A percentile compares a stretch with the other conserved stretches of the same genome.
Evolutionary conservation across 2,888 invertebrate genomes (phyloP).

Genomic region (Clepsis dumicolana): DNA sequence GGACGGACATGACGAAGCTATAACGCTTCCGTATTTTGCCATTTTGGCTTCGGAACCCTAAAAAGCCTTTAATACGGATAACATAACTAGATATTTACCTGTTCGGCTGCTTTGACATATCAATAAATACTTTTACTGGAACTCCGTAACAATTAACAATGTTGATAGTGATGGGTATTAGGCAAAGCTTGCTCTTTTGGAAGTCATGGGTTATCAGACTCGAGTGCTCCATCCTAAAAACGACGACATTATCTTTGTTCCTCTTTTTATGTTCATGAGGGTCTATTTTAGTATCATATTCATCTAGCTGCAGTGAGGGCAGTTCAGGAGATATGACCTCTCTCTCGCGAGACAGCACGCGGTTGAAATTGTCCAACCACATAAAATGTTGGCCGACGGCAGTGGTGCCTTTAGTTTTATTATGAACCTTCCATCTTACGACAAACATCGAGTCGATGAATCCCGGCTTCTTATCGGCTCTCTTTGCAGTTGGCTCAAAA

Average conservation of each 20-base stretch:
- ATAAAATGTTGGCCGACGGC: constrained; percentile 90
- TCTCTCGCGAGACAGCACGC: constrained; percentile 78
- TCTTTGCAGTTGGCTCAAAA: constrained; percentile 48
- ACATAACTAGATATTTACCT: constrained; percentile 75
- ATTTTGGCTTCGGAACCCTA: too few species aligned
- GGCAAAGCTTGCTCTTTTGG: constrained; percentile 85
- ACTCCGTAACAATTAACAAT: constrained; percentile 89
- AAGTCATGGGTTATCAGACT: constrained; percentile 88
- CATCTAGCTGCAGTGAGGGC: constrained; percentile 72
- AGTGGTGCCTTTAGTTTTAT: constrained; percentile 83
- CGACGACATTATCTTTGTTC: constrained; percentile 80
- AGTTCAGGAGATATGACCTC: constrained; percentile 64
- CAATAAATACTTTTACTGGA: constrained; percentile 86
- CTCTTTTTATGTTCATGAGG: constrained; percentile 60
- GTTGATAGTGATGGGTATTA: constrained; percentile 89
- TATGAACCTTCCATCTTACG: constrained; percentile 85
- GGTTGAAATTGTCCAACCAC: constrained; percentile 87
- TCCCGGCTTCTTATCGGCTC: constrained; percentile 54
- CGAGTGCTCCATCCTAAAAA: constrained; percentile 87
- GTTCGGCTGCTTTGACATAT: constrained; percentile 85
- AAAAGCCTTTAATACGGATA: too few species aligned
- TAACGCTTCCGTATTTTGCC: too few species aligned
- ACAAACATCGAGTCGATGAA: constrained; percentile 79
- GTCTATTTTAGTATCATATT: constrained; percentile 61
- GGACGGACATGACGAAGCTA: too few species aligned